phyloP scores from a whole-genome alignment of 2,797 vertebrate species.

The Nothura maculosa region DNA sequence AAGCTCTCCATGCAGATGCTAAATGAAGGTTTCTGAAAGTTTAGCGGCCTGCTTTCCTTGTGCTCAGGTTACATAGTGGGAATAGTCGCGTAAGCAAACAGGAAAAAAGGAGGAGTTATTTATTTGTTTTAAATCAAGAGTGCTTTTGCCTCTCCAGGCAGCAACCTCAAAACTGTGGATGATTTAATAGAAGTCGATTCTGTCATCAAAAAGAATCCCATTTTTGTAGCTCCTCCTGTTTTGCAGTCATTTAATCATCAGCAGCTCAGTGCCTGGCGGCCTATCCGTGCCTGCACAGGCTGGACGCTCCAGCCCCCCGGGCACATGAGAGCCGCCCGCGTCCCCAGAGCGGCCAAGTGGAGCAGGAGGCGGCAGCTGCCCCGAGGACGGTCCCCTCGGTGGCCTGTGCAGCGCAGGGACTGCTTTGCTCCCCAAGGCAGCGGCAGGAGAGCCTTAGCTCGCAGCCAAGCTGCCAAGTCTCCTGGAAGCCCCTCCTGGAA shows the following conservation, averaged over 20 bases:
- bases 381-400: too few species aligned
- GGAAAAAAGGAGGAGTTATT: constrained; percentile 39
- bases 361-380: too few species aligned
- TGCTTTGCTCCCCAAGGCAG: too few species aligned
- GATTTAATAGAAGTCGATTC: constrained; percentile 19
- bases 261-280: background rate
- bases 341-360: too few species aligned
- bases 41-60: constrained; percentile 39
- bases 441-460: too few species aligned
- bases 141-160: constrained; percentile 55
- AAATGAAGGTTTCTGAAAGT: constrained; percentile 60
- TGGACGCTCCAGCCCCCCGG: background rate
- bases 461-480: too few species aligned
- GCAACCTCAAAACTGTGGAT: background rate
- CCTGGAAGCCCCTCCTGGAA: background rate
- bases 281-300: fast-evolving
- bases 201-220: constrained; percentile 6
- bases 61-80: constrained; percentile 56
- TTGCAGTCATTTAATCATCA: background rate
- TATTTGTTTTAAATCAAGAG: constrained; percentile 71
- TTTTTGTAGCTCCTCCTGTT: constrained; percentile 31
- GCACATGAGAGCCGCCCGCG: too few species aligned
- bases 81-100: constrained; percentile 56
- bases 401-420: too few species aligned
- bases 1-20: constrained; percentile 58